phyloP scores from a whole-genome alignment of 2,113 vertebrate species.

The Pluvialis apricaria region DNA sequence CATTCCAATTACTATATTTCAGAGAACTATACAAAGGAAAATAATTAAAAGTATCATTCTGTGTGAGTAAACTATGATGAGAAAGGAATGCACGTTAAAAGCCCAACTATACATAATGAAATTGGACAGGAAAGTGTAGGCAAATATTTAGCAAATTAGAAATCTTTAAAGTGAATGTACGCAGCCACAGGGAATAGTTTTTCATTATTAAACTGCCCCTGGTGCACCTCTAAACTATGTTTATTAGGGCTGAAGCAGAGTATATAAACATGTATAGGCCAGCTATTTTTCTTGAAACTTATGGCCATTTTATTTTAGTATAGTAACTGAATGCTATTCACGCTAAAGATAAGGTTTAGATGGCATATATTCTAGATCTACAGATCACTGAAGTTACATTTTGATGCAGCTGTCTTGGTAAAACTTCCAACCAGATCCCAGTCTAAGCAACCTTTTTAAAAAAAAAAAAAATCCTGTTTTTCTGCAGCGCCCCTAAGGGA shows the following conservation, averaged over 20 bases:
- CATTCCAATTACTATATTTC: neutral
- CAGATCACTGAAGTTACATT: neutral
- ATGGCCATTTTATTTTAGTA: neutral
- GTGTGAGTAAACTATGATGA: neutral
- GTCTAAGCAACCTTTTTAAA: neutral
- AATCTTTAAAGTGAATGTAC: neutral
- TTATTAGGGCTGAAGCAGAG: neutral
- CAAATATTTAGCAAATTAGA: neutral
- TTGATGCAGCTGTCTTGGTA: conserved; percentile 32
- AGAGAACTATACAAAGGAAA: conserved; percentile 7
- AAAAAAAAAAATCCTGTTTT: neutral
- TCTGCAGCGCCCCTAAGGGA: conserved; percentile 37
- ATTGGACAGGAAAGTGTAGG: neutral
- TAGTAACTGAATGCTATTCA: neutral
- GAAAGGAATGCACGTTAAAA: neutral
- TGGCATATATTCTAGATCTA: neutral
- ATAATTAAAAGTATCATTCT: neutral
- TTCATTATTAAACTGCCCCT: neutral
- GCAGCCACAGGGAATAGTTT: neutral
- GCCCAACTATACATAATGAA: neutral
- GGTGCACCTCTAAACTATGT: neutral
- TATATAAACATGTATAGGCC: neutral
- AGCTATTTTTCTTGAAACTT: neutral
- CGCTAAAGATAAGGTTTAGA: neutral
- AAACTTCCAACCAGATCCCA: conserved; percentile 36